phyloP scores from a whole-genome alignment of 2,888 invertebrate genomes.

The Aricia artaxerxes region DNA sequence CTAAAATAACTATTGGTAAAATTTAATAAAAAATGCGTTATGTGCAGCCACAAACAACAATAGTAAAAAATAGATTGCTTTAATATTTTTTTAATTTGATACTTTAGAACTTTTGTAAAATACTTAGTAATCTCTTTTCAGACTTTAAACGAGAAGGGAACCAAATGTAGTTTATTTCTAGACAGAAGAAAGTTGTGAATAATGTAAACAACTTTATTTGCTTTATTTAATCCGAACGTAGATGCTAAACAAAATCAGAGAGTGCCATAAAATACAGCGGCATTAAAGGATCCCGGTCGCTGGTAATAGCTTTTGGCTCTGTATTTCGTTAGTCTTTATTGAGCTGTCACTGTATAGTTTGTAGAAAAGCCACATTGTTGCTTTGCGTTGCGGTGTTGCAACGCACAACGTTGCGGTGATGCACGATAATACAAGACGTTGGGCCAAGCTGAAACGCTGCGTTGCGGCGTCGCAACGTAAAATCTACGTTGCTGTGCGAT shows the following conservation, averaged over 20 bases:
- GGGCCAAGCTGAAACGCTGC: no score
- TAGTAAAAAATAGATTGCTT: no score
- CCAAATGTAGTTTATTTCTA: not conserved
- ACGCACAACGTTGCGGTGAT: not conserved
- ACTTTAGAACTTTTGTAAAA: no score
- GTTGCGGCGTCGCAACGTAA: no score
- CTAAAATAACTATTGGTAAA: no score
- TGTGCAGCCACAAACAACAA: no score
- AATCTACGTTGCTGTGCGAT: no score
- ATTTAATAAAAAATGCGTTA: no score
- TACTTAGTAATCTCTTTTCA: no score
- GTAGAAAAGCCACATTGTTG: not conserved
- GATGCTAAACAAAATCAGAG: slow-evolving; percentile 1
- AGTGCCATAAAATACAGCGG: not conserved
- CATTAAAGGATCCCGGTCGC: not conserved
- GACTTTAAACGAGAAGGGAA: not conserved
- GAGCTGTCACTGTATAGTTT: not conserved
- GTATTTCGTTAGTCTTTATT: slow-evolving; percentile 6
- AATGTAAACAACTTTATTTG: slow-evolving; percentile 4
- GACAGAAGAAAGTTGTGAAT: not conserved
- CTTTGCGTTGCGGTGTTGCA: not conserved
- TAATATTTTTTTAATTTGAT: no score
- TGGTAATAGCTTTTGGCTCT: not conserved
- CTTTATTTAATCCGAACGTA: slow-evolving; percentile 6
- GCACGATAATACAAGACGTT: no score